phyloP scores from a whole-genome alignment of 2,888 invertebrate species.

The Lepidochrysops patricia region DNA sequence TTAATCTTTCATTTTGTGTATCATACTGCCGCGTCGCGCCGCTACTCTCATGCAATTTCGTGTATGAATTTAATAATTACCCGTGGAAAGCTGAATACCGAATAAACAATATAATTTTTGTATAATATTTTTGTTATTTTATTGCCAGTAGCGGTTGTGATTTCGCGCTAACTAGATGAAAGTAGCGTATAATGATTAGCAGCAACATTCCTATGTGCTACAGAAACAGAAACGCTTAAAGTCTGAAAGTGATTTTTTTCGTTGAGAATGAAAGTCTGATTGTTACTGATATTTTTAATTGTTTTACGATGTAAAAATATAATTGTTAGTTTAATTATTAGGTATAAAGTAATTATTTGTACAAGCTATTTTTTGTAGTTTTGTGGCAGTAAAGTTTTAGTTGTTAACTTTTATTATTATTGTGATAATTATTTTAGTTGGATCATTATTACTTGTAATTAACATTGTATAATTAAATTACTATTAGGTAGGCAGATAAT shows the following conservation, averaged over 20 bases:
- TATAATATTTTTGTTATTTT: slow-evolving; percentile 41
- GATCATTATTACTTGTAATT: too few species aligned
- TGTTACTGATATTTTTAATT: slow-evolving; percentile 11
- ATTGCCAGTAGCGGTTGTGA: slow-evolving; percentile 44
- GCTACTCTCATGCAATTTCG: slow-evolving; percentile 53
- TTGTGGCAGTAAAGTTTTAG: not conserved
- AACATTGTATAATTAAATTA: too few species aligned
- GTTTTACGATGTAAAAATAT: slow-evolving; percentile 18
- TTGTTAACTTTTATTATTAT: too few species aligned
- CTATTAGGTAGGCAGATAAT: too few species aligned
- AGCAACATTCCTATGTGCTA: slow-evolving; percentile 38
- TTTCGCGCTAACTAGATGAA: slow-evolving; percentile 63
- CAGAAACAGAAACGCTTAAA: slow-evolving; percentile 22
- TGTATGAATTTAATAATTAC: slow-evolving; percentile 69
- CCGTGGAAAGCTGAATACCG: slow-evolving; percentile 59
- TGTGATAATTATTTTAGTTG: too few species aligned
- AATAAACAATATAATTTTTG: slow-evolving; percentile 48
- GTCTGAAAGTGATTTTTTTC: slow-evolving; percentile 27
- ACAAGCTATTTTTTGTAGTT: not conserved
- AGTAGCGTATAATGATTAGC: slow-evolving; percentile 51
- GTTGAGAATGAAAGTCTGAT: slow-evolving; percentile 28
- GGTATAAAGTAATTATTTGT: not conserved
- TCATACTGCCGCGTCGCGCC: slow-evolving; percentile 32
- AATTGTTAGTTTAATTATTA: too few species aligned
- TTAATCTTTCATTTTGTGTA: slow-evolving; percentile 34